Conservation (phyloP, 1,140 invertebrate genomes). For the Diprion similis region DNA sequence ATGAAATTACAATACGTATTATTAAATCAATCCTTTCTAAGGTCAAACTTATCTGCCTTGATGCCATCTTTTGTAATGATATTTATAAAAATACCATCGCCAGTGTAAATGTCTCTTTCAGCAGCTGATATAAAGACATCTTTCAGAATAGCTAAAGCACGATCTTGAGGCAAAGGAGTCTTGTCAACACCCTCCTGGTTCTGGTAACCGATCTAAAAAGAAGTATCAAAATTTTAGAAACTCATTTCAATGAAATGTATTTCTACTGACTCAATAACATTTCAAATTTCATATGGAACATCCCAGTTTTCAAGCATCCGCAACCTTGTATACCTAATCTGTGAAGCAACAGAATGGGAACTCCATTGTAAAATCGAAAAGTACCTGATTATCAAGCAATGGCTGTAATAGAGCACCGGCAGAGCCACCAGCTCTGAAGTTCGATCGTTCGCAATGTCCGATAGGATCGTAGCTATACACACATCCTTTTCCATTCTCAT, state of each 20-base stretch:
- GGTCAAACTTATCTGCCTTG: conserved; percentile 70
- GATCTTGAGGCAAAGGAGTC: conserved; percentile 74
- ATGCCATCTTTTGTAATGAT: conserved; percentile 92
- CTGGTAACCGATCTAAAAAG: conserved; percentile 77
- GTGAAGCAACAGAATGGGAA: too few relatives aligned
- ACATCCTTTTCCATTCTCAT: conserved; percentile 88
- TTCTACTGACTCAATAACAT: not conserved
- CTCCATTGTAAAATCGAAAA: not conserved
- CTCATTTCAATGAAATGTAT: not conserved
- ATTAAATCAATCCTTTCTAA: conserved; percentile 79
- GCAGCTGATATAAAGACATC: conserved; percentile 97
- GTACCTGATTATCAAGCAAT: conserved; percentile 84
- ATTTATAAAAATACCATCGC: conserved; percentile 89
- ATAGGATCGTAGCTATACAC: conserved; percentile 98
- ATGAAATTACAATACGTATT: not conserved
- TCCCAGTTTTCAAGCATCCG: too few relatives aligned
- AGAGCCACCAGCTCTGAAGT: conserved; percentile 85
- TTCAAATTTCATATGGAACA: conserved; percentile 16
- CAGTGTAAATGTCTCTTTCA: conserved; percentile 97
- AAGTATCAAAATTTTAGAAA: too few relatives aligned
- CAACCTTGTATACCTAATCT: too few relatives aligned
- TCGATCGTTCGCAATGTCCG: conserved; percentile 86
- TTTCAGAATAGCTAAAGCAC: conserved; percentile 84
- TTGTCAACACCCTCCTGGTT: conserved; percentile 78
- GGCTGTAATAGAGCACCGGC: conserved; percentile 82